These are phyloP conservation scores for Petrocephalus microphthalmus DNA, from an alignment of 2,113 vertebrate species.

Conservation along the genomic window DNA sequence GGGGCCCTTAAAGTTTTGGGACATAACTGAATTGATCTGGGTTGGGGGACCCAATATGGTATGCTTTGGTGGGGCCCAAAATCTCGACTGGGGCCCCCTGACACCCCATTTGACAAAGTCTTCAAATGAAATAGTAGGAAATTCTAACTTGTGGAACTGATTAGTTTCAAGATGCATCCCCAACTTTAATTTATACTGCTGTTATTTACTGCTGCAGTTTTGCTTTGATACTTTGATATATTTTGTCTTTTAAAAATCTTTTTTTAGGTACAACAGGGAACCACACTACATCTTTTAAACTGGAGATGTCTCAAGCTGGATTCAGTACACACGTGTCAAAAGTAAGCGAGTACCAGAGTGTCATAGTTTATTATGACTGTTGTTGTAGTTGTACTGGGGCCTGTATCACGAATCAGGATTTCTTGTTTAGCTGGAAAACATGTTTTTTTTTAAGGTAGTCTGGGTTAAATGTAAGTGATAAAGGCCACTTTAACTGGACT, in stretches of 20 bases:
- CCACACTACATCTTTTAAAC: slow-evolving; percentile 80
- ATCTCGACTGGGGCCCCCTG: background rate
- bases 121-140: background rate
- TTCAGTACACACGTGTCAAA: slow-evolving; percentile 86
- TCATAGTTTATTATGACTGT: background rate
- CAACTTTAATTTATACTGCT: background rate
- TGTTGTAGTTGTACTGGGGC: background rate
- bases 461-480: background rate
- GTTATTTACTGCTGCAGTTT: background rate
- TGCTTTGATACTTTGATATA: background rate
- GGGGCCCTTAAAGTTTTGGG: background rate
- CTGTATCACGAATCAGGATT: background rate
- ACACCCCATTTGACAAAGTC: background rate
- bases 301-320: slow-evolving; percentile 97
- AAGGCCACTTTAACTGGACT: background rate
- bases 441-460: background rate
- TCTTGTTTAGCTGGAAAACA: background rate
- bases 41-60: background rate
- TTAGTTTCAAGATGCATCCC: background rate
- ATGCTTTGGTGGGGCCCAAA: background rate
- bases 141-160: background rate
- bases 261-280: slow-evolving; percentile 77
- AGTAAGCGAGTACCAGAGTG: slow-evolving; percentile 55
- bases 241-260: background rate
- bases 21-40: too few relatives aligned